Evolutionary conservation across 2,888 invertebrate genomes (phyloP).

Genomic region (Euphydryas editha): DNA sequence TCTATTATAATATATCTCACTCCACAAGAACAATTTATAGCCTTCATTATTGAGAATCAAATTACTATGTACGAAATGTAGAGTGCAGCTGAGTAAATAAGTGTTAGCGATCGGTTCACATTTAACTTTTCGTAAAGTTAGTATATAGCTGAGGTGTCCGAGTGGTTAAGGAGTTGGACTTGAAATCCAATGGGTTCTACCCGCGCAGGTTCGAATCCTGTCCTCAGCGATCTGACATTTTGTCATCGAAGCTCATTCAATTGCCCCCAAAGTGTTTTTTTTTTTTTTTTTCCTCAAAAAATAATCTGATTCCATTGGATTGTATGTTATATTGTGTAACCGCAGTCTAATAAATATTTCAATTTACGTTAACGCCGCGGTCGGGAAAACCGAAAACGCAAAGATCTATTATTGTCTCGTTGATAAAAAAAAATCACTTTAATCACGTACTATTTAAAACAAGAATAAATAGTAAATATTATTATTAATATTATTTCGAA

Average conservation of each 20-base stretch:
- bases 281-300: not conserved
- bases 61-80: not conserved
- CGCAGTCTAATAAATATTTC: conserved; percentile 34
- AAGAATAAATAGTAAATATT: too few species aligned
- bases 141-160: conserved; percentile 78
- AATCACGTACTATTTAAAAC: too few species aligned
- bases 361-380: conserved; percentile 32
- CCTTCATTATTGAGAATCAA: too few species aligned
- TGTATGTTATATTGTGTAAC: conserved; percentile 19
- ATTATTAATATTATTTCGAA: not conserved
- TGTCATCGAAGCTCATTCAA: conserved; percentile 13
- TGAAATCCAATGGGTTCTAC: conserved; percentile 84
- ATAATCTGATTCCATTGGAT: conserved; percentile 6
- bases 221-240: conserved; percentile 63
- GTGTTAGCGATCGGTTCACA: not conserved
- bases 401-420: not conserved
- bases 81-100: conserved; percentile 6
- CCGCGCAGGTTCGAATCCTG: conserved; percentile 85
- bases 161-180: conserved; percentile 84
- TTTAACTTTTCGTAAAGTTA: not conserved
- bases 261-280: not conserved
- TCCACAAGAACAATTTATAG: too few species aligned
- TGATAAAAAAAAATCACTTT: not conserved
- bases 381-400: conserved; percentile 31
- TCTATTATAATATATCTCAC: too few species aligned